Evolutionary conservation across 2,888 invertebrate species (phyloP).

Genomic region (Sarcophaga rosellei): DNA sequence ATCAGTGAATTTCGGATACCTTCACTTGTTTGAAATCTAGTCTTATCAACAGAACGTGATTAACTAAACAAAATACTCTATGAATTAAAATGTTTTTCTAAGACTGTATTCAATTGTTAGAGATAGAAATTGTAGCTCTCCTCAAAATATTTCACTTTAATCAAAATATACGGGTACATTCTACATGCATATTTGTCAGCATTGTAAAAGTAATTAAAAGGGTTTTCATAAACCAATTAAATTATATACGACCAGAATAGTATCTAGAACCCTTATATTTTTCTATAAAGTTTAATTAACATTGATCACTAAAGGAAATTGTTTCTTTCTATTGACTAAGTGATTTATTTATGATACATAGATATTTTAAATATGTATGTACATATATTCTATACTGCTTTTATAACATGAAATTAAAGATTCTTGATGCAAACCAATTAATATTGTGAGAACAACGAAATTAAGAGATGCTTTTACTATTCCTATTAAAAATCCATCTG

Average conservation of each 20-base stretch:
- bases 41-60: too few species aligned
- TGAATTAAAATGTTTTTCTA: too few species aligned
- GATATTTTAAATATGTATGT: slow-evolving; percentile 33
- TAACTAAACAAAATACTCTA: too few species aligned
- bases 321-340: slow-evolving; percentile 13
- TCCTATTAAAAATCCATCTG: not conserved
- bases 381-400: too few species aligned
- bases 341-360: slow-evolving; percentile 56
- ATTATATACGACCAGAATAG: not conserved
- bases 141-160: not conserved
- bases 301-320: slow-evolving; percentile 3
- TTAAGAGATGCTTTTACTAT: not conserved
- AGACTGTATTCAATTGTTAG: too few species aligned
- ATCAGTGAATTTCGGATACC: too few species aligned
- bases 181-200: slow-evolving; percentile 33
- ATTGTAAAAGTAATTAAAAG: slow-evolving; percentile 26
- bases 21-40: too few species aligned
- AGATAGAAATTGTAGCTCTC: not conserved
- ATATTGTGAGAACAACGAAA: slow-evolving; percentile 5
- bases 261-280: slow-evolving; percentile 33
- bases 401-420: slow-evolving; percentile 7
- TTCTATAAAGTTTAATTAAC: slow-evolving; percentile 34
- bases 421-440: slow-evolving; percentile 29
- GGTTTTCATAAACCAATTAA: slow-evolving; percentile 44
- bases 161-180: slow-evolving; percentile 35